These are phyloP conservation scores for Athalia circularis DNA, from an alignment of 2,888 invertebrate genomes.

Conservation along the genomic window DNA sequence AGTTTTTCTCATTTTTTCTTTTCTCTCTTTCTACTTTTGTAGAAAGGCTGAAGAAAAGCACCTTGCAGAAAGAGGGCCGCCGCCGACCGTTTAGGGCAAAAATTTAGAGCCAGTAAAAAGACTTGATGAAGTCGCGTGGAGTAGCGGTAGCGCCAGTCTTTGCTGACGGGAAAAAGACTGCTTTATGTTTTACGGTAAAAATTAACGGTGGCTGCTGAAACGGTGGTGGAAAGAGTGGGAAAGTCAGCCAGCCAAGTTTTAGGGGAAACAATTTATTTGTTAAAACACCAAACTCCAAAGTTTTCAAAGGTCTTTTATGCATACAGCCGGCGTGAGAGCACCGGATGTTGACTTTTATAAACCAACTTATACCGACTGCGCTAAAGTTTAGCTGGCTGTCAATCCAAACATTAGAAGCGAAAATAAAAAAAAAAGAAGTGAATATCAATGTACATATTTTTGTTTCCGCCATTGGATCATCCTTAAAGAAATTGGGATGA, in stretches of 20 bases:
- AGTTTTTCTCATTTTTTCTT: not conserved
- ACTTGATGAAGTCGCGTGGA: constrained; percentile 12
- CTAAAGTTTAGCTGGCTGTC: not conserved
- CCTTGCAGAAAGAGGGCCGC: not conserved
- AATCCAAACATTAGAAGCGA: not conserved
- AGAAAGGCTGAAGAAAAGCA: not conserved
- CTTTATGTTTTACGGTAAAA: constrained; percentile 36
- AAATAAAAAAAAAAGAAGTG: not conserved
- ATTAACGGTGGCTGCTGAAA: constrained; percentile 24
- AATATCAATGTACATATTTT: too few species aligned
- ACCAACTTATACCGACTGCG: not conserved
- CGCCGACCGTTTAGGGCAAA: constrained; percentile 5
- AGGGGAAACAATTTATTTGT: constrained; percentile 32
- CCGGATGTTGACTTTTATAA: constrained; percentile 17
- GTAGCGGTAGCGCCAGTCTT: constrained; percentile 15
- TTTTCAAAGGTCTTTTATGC: constrained; percentile 25
- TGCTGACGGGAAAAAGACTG: constrained; percentile 32
- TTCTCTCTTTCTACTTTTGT: not conserved
- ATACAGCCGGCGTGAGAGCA: not conserved
- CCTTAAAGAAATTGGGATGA: too few species aligned
- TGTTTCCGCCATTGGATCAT: too few species aligned
- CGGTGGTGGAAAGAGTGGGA: not conserved
- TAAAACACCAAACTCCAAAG: constrained; percentile 14
- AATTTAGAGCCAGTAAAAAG: constrained; percentile 27
- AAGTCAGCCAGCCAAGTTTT: constrained; percentile 24